Base-by-base conservation (phyloP, 1,140 invertebrate genomes). In the Plectrocnemia conspersa region DNA sequence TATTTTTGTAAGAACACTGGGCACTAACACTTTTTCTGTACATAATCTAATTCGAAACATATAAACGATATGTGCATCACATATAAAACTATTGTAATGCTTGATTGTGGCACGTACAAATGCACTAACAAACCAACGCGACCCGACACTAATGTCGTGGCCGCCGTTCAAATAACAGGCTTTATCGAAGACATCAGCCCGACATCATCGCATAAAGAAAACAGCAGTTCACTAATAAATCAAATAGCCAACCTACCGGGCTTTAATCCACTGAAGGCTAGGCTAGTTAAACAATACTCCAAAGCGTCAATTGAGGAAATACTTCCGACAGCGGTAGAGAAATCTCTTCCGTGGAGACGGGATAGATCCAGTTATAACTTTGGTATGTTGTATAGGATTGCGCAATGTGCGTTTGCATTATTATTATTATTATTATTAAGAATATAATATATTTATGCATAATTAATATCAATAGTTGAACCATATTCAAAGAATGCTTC, bases 301-400 rank as follows among this genome's bases (percentile, higher is more conserved):
- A 76, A 74, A 70, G 71, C 76, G 61, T 70, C 73, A 61, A 48
- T 64, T 58, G 68, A 76, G 67, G 77, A 79, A 62, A 76, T 77
- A 64, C 69, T 79, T 66, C 82, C 83, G 47, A 85, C 84, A 61
- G 79, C 82, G 62, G 80, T 84, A 66, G 84, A 86, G 73, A 77
- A 81, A 66, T 83, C 80, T 59, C 77, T 86, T 68, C 85, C 85
- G 62, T 88, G 85, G 85, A 77, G 84, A 71, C 76, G 84, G 65
- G 82, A 84, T 69, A 78, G 79, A 69, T 81, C 79, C 70, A 73
- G 71, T 64, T 76, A 76, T 66, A 76, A 76, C 64, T 76, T 76
- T 63, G 74, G 74, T 76, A 76, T 71, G 73, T 75, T 55, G 48
- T 22, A 36, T 25, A 46, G 29, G 42, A 38, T 47, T 33, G 32